phyloP scores from a whole-genome alignment of 2,888 invertebrate genomes.

The Ormyrus nitidulus region DNA sequence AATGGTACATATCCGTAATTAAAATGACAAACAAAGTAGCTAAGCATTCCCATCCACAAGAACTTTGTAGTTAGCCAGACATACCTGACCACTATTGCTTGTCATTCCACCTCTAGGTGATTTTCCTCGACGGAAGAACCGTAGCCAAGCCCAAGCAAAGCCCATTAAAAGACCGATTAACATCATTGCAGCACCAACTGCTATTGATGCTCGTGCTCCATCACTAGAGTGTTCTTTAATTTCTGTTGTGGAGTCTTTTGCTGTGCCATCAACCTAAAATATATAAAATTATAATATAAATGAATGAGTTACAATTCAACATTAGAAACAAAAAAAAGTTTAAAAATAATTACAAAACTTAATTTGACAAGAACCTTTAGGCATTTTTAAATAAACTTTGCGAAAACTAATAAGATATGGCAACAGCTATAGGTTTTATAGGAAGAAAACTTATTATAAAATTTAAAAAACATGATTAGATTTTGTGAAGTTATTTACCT shows the following conservation, averaged over 20 bases:
- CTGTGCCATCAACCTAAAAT: conserved; percentile 36
- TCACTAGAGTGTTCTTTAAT: conserved; percentile 59
- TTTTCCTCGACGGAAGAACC: conserved; percentile 69
- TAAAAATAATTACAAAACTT: too few species aligned
- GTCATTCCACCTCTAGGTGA: conserved; percentile 71
- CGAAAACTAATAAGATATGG: not conserved
- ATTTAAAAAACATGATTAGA: not conserved
- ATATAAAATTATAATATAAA: conserved; percentile 4
- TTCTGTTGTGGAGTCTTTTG: conserved; percentile 47
- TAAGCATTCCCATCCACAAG: conserved; percentile 27
- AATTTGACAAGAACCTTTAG: not conserved
- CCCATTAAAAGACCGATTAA: conserved; percentile 68
- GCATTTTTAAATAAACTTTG: not conserved
- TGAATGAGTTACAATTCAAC: not conserved
- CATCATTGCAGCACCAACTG: conserved; percentile 69
- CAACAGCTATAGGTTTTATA: not conserved
- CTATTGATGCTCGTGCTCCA: conserved; percentile 65
- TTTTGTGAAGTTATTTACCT: not conserved
- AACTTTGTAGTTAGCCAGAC: conserved; percentile 52
- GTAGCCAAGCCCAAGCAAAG: conserved; percentile 69
- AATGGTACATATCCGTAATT: too few species aligned
- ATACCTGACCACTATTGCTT: conserved; percentile 72
- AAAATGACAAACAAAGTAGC: conserved; percentile 9
- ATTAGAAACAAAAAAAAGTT: not conserved
- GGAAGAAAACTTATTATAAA: not conserved